Evolutionary conservation across 2,888 invertebrate species (phyloP).

Genomic region (Drosophila birchii): DNA sequence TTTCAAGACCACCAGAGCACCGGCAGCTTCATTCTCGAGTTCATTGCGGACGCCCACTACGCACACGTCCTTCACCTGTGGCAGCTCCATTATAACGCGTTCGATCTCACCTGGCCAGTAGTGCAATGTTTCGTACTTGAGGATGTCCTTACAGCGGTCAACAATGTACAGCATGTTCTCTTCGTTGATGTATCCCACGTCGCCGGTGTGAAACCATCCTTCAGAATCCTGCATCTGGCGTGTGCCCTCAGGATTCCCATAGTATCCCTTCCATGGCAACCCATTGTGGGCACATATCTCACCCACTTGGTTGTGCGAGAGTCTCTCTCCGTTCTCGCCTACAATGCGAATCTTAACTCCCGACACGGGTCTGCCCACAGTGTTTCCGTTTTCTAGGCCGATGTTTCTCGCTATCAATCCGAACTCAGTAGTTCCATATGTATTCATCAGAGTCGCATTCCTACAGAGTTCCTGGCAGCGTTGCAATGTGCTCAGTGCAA

Average conservation of each 20-base stretch:
- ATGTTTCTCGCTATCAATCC: neutral
- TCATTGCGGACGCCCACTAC: neutral
- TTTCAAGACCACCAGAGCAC: neutral
- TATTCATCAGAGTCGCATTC: neutral
- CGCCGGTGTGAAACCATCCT: no score
- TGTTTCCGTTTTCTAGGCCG: neutral
- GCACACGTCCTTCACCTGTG: neutral
- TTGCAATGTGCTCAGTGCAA: neutral
- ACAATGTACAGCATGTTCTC: no score
- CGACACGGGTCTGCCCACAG: neutral
- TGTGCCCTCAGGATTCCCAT: neutral
- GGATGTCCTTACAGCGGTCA: no score
- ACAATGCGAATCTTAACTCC: neutral
- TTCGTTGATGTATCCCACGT: no score
- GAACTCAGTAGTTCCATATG: neutral
- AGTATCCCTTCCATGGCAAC: neutral
- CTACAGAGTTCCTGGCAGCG: neutral
- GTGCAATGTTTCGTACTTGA: no score
- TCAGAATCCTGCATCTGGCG: neutral
- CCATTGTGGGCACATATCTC: neutral
- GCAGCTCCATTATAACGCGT: neutral
- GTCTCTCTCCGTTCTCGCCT: neutral
- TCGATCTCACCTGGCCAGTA: no score
- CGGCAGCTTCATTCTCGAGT: neutral
- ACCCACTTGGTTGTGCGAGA: neutral